Base-by-base conservation (phyloP, 2,888 invertebrate genomes). In the Eulithis prunata region DNA sequence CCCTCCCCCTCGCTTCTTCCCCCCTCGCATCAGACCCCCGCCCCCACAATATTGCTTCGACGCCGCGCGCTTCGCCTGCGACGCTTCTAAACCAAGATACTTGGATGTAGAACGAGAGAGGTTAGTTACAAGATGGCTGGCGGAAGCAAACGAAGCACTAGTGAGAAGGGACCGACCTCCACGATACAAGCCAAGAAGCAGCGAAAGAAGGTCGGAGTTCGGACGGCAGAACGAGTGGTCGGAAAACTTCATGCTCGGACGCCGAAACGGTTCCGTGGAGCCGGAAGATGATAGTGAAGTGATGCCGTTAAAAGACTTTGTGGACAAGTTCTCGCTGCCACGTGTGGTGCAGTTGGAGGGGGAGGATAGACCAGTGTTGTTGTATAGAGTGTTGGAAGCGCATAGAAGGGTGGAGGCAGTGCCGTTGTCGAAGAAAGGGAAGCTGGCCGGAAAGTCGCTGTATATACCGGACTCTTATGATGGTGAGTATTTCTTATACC, bases 401-500 rank as follows among this genome's bases (percentile, higher is more conserved):
- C 94, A 94, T 76, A 91, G 94, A 79, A 92, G 95, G 75, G 94
- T 95, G 71, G 94, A 95, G 81, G 95, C 95, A 10, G 94, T 94
- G 61, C 94, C 94, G 59, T 78, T 94, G 70, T 83, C 91, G 10
- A 94, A 94, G 85, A 94, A 94, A 72, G 94, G 94, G 57, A 94
- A 94, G 79, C 79, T 93, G 71, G 94, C 94, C 13, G 94, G 94
- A 14, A 94, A 94, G 72, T 91, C 94, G 63, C 84, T 95, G 70
- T 94, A 94, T 77, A 95, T 95, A 81, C 95, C 95, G 71, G 95
- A 95, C 82, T 94, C 94, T 72, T 95, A 95, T 86, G 94, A 94
- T 85, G 95, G 95, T 95, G 75, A 94, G 94, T 91, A 64, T 58
- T 52, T 57, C 62, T 57, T 53, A n/a, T 71, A 53, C 38, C 32